Base-by-base conservation (phyloP, 2,113 vertebrate species). In the Silurus asotus region DNA sequence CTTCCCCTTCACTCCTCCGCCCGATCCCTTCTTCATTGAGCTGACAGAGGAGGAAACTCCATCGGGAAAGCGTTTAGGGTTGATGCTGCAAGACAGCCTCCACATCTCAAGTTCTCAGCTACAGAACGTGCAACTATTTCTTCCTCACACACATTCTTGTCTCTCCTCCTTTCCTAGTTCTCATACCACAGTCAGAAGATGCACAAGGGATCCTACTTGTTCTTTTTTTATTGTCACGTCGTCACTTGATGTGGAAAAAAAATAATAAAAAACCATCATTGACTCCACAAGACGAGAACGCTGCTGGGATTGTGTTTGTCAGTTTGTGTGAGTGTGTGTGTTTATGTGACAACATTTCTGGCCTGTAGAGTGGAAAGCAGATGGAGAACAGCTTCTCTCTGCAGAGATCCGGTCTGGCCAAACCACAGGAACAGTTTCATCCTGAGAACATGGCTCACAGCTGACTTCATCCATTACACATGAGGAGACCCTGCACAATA, bases 51-150 rank as follows among this genome's bases (percentile, higher is more conserved):
- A 89, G 89, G 86, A 17, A 67, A 93, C 88, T 59, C 90, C 87
- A 10, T 92, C 89, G 37, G 90, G 91, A 67, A 94, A 90, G 79
- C 91, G 90, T 77, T 92, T 92, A 67, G 92, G 88, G 76, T 89
- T 82, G 49, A 92, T 80, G 28, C 79, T 88, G 84, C 86, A 90
- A 70, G 88, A 78, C 87, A 92, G 83, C 90, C 92, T 84, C 93
- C 93, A 91, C 93, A 93, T 45, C 8, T 92, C 75, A 76, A 88
- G 53, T 84, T 85, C 45, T 75, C 69, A 55, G 81, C 86, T 74
- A 78, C 58, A 6, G 11, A 10, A 49, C 8, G 13, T 14, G 20
- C 76, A 58, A 55, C 15, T 37, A 58, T 62, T 48, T 58, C 25
- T 49, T 58, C 37, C 17, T 76, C 58, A 6, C 56, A 28, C 45